Evolutionary conservation across 2,888 invertebrate species (phyloP), one percentile per base, ranked within the genome.

Genomic region (Stenolophus ochropezus): DNA sequence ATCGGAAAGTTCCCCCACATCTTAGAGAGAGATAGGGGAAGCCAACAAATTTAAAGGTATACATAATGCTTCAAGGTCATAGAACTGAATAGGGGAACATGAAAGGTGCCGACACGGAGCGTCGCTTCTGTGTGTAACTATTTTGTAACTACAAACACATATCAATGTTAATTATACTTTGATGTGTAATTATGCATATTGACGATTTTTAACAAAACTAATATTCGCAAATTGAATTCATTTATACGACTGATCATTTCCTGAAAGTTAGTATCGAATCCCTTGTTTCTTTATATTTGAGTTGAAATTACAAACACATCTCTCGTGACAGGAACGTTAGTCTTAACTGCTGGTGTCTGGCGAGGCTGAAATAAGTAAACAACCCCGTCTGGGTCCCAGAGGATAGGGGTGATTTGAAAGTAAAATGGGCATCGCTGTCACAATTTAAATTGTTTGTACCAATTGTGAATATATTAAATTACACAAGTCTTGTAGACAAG

Each of bases 401-500:
- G 73, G 73, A 73, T 73, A 73, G 49, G 73, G 73, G 73, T 73
- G 73, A 73, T 73, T 73, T 73, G 49, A 73, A 73, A 73, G 73
- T 73, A 73, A 73, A 73, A 73, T 73, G 21, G 49, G 73, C 49
- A 49, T 73, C 47, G 23, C 73, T 73, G 73, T 73, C 49, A 73
- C 73, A 49, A 25, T 49, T 73, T 73, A 73, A 73, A 73, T 73
- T 73, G 49, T 73, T 73, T 73, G 73, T 73, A 49, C 49, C 73
- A 73, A 42, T 73, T 73, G 27, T 33, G 65, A 69, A 69, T 69
- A 69, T 18, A 69, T 69, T 61, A 61, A 61, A 61, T 61, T 61
- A 61, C 61, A 25, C 25, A 61, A 61, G 61, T 25, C 23, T 14
- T 69, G 65, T 27, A 69, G 33, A 69, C 65, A 69, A 56, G 61